These are phyloP conservation scores for Progne subis DNA, from an alignment of 2,113 vertebrate genomes.

Conservation along the genomic window DNA sequence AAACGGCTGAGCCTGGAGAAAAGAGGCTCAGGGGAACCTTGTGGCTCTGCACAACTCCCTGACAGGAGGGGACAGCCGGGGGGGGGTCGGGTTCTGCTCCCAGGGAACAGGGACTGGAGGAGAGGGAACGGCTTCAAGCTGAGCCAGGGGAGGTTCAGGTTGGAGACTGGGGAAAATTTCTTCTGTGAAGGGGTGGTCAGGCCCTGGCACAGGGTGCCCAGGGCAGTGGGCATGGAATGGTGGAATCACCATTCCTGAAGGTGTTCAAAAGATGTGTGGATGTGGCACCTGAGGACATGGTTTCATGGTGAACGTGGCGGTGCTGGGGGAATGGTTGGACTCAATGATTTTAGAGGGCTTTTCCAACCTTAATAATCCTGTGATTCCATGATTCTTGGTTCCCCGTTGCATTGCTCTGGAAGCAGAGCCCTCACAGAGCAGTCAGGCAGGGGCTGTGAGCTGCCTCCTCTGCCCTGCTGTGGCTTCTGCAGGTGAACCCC, in stretches of 20 bases:
- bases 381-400: neutral
- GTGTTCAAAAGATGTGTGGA: neutral
- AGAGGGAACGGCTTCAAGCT: no score
- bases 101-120: accelerated
- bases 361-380: neutral
- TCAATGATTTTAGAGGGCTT: neutral
- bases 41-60: neutral
- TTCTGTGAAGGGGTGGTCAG: neutral
- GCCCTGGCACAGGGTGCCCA: neutral
- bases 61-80: neutral
- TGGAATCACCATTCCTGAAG: neutral
- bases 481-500: neutral
- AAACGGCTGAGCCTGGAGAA: neutral
- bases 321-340: neutral
- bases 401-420: neutral
- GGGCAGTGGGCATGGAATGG: neutral
- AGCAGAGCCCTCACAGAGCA: neutral
- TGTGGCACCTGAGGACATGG: neutral
- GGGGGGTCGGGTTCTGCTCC: neutral
- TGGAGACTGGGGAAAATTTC: neutral
- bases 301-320: neutral
- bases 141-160: neutral
- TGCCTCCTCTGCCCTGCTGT: neutral
- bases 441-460: accelerated
- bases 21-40: accelerated